These are phyloP conservation scores for Vespertilio murinus DNA, from an alignment of 2,797 vertebrate species.

Conservation along the genomic window DNA sequence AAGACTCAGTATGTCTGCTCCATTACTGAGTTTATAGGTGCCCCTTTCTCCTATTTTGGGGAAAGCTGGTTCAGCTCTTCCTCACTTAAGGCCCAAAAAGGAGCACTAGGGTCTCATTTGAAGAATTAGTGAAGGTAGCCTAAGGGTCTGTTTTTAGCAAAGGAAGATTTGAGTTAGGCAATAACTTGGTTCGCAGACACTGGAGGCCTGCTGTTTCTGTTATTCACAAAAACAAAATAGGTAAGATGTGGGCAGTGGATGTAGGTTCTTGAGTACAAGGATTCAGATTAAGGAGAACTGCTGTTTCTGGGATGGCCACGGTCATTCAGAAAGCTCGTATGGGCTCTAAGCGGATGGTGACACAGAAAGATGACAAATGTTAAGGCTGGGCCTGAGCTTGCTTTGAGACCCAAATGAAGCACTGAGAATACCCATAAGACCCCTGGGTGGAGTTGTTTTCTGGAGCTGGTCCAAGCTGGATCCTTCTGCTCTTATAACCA, in stretches of 20 bases:
- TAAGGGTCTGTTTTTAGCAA: not conserved
- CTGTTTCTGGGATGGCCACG: not conserved
- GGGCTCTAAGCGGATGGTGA: not conserved
- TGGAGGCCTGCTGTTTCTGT: not conserved
- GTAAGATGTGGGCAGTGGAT: not conserved
- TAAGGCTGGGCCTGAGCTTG: not conserved
- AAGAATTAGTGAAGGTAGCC: not conserved
- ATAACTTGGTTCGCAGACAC: not conserved
- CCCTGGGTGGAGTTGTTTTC: not conserved
- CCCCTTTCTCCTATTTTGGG: not conserved
- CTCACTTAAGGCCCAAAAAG: not conserved
- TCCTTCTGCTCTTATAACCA: not conserved
- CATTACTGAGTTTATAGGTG: not conserved
- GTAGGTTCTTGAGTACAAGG: not conserved
- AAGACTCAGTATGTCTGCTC: not conserved
- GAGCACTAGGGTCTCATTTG: not conserved
- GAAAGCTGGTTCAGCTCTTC: not conserved
- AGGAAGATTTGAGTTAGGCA: not conserved
- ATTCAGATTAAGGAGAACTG: not conserved
- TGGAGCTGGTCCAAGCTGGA: not conserved
- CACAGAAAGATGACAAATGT: not conserved
- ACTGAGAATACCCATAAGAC: not conserved
- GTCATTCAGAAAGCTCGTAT: not conserved
- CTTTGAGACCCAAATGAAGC: not conserved
- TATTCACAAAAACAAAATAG: not conserved